Evolutionary conservation across 2,113 vertebrate genomes (phyloP).

Genomic region (Vimba vimba): DNA sequence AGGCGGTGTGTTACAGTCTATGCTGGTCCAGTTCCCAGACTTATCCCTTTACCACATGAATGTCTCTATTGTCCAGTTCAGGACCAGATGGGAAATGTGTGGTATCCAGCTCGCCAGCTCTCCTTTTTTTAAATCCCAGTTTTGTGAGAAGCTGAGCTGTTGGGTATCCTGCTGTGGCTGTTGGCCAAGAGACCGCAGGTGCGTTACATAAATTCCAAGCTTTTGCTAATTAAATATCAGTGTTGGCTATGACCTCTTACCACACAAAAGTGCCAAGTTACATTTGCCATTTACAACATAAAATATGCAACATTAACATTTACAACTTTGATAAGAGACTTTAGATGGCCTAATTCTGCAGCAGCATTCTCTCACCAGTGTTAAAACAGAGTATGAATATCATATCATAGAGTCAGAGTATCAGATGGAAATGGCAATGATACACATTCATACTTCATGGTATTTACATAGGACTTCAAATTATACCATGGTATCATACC

Average conservation of each 20-base stretch:
- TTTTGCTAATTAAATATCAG: slow-evolving; percentile 41
- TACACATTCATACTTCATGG: neutral
- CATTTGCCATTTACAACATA: slow-evolving; percentile 7
- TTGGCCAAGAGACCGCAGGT: slow-evolving; percentile 44
- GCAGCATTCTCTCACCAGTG: neutral
- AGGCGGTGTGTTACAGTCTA: slow-evolving; percentile 45
- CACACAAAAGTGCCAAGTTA: slow-evolving; percentile 11
- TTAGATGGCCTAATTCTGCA: neutral
- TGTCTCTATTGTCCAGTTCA: slow-evolving; percentile 56
- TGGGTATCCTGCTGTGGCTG: slow-evolving; percentile 38
- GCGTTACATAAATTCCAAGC: slow-evolving; percentile 47
- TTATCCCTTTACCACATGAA: slow-evolving; percentile 63
- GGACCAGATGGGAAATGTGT: slow-evolving; percentile 56
- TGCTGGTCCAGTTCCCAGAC: slow-evolving; percentile 59
- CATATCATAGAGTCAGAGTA: neutral
- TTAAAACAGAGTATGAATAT: neutral
- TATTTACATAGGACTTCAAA: neutral
- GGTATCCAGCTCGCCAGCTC: slow-evolving; percentile 34
- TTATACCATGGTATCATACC: neutral
- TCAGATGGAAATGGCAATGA: neutral
- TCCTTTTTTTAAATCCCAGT: slow-evolving; percentile 34
- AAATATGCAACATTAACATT: slow-evolving; percentile 30
- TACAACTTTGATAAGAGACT: slow-evolving; percentile 14
- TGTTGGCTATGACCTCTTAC: slow-evolving; percentile 17
- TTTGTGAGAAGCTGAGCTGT: slow-evolving; percentile 40